Evolutionary conservation across 2,797 vertebrate species (phyloP), one percentile per base, ranked within the genome.

Genomic region (Muscicapa comitata): DNA sequence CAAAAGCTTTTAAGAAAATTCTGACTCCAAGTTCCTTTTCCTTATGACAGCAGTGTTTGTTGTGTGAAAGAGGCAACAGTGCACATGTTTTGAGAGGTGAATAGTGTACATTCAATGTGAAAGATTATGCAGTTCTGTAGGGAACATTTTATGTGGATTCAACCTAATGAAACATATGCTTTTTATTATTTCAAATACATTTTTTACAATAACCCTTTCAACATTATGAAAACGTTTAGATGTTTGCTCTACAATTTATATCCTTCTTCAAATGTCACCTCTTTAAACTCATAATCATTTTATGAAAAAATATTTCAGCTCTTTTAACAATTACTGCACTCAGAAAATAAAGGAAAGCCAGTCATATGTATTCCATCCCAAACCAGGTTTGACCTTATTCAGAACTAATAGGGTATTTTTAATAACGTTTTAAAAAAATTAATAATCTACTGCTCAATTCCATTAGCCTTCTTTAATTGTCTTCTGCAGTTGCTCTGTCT

Each of bases 281-380:
- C 95, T 95, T 97, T 97, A 97, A 96, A 97, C 90, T 96, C 96
- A 85, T 96, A 96, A 96, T 96, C 74, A 40, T 96, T 90, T 93
- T 91, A 95, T 94, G 92, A 96, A 97, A 97, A 97, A 94, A 94
- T 95, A 95, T 96, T 97, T 97, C 79, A 88, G 13, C 38, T 94
- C 92, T 93, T 93, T 80, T 92, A 96, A 67, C 80, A 93, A 90
- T 91, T 92, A 91, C 40, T 94, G 65, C 47, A 31, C 40, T 93
- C 67, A 38, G 88, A 94, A 95, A 95, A 94, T 74, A 96, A 95
- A 93, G 50, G 74, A 87, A 77, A 95, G 7, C 13, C 45, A 90
- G 57, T 93, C 77, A 43, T 59, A 61, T 80, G 81, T 67, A 72
- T 86, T 87, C 77, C 59, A 82, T 82, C 71, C 75, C 81, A 94